A percentile compares a stretch with the other conserved stretches of the same genome.
These are phyloP conservation scores for Siphlonurus alternatus DNA, from an alignment of 2,888 invertebrate genomes.

Conservation along the genomic window DNA sequence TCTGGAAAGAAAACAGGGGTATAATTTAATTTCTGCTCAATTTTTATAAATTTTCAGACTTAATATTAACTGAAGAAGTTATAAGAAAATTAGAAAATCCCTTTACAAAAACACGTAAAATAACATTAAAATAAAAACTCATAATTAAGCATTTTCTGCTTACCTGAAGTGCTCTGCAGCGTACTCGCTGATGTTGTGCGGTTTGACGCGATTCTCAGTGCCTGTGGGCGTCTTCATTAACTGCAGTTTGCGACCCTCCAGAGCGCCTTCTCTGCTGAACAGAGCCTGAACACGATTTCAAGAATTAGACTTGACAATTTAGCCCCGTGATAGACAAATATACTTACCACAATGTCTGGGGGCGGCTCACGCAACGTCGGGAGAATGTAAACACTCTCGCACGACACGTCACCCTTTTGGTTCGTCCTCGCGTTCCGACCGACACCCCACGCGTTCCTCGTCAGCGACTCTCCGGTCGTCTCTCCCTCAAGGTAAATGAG, in stretches of 20 bases:
- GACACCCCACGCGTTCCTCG: constrained; percentile 53
- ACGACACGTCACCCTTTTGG: constrained; percentile 65
- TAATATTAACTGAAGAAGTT: too few species aligned
- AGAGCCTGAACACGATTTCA: constrained; percentile 20
- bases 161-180: constrained; percentile 65
- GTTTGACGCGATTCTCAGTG: constrained; percentile 36
- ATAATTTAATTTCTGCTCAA: too few species aligned
- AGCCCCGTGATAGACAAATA: neutral
- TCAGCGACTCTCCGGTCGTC: constrained; percentile 53
- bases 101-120: neutral
- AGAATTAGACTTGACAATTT: neutral
- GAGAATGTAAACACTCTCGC: constrained; percentile 70
- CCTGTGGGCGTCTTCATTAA: constrained; percentile 18
- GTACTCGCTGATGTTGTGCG: constrained; percentile 70
- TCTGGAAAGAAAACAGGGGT: too few species aligned
- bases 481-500: constrained; percentile 62
- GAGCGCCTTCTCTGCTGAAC: constrained; percentile 25
- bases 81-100: too few species aligned
- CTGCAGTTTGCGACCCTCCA: constrained; percentile 27
- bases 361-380: constrained; percentile 66
- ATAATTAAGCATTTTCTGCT: too few species aligned
- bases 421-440: constrained; percentile 45
- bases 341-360: constrained; percentile 37
- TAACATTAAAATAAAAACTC: constrained; percentile 22
- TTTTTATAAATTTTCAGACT: too few species aligned